Conservation (phyloP, 2,797 vertebrate species). For the Sebastes oblongus region DNA sequence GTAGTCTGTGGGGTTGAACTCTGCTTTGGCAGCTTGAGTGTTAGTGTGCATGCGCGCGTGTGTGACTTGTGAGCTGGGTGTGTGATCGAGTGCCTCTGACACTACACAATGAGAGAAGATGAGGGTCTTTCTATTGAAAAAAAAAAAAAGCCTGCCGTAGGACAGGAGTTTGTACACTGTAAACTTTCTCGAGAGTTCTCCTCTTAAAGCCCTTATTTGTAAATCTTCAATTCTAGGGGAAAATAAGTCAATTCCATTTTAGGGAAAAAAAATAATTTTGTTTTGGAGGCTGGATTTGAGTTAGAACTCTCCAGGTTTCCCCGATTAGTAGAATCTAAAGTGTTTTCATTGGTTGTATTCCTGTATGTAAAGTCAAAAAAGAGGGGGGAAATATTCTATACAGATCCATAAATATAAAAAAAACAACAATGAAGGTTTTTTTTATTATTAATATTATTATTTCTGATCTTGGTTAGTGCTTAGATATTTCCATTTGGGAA, state of each 20-base stretch:
- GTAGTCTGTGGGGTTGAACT: constrained; percentile 89
- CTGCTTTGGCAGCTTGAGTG: constrained; percentile 88
- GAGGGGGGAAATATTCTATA: constrained; percentile 86
- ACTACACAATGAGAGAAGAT: constrained; percentile 87
- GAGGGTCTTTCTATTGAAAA: constrained; percentile 90
- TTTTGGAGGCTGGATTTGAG: constrained; percentile 92
- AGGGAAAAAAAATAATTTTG: constrained; percentile 76
- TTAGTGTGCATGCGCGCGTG: constrained; percentile 16
- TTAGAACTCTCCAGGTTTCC: constrained; percentile 95
- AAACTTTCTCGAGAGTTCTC: constrained; percentile 87
- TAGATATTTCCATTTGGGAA: constrained; percentile 91
- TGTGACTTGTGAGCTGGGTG: constrained; percentile 28
- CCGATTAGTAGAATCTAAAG: constrained; percentile 85
- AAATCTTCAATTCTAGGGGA: constrained; percentile 92
- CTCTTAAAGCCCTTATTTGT: constrained; percentile 91
- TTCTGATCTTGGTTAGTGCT: constrained; percentile 88
- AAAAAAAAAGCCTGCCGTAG: constrained; percentile 85
- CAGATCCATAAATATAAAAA: constrained; percentile 91
- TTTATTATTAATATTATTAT: constrained; percentile 74
- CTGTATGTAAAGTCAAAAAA: constrained; percentile 90
- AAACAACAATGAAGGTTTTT: constrained; percentile 96
- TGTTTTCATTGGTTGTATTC: constrained; percentile 87
- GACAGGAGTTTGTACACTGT: constrained; percentile 99
- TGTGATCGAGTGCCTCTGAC: constrained; percentile 87
- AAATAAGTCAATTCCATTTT: constrained; percentile 91